These are phyloP conservation scores for Lampris incognitus DNA, from an alignment of 2,113 vertebrate species.

Conservation along the genomic window DNA sequence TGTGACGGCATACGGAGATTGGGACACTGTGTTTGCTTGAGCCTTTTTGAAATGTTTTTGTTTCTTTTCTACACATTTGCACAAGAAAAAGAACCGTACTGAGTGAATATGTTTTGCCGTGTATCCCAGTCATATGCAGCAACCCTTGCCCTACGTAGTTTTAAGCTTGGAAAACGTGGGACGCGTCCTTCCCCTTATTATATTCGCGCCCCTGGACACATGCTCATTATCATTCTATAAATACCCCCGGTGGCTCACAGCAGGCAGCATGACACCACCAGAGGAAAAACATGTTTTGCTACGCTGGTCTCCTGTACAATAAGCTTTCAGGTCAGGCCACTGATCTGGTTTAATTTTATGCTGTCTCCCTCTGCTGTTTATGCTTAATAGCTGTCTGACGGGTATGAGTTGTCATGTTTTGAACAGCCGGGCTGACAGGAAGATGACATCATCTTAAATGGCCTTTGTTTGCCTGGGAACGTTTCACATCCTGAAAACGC, in stretches of 20 bases:
- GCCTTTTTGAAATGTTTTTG: no score
- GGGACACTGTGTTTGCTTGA: no score
- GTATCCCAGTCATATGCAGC: no score
- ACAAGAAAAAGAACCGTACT: no score
- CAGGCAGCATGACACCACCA: conserved; percentile 8
- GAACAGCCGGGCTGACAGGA: neutral
- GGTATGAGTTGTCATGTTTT: conserved; percentile 3
- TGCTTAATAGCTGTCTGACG: neutral
- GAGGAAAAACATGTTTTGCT: conserved; percentile 64
- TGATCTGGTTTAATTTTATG: no score
- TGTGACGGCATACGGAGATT: no score
- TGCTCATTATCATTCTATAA: conserved; percentile 56
- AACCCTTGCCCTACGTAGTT: neutral
- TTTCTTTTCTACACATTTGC: no score
- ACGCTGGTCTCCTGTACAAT: neutral
- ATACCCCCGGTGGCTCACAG: conserved; percentile 44
- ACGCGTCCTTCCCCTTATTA: neutral
- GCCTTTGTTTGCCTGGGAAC: no score
- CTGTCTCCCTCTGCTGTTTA: conserved; percentile 43
- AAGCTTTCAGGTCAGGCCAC: no score
- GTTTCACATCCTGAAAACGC: no score
- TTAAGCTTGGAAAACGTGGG: neutral
- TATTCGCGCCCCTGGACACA: conserved; percentile 13
- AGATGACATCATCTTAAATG: neutral
- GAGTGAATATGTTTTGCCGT: no score